Base-by-base conservation (phyloP, 2,888 invertebrate genomes). In the Plebejus melissa region DNA sequence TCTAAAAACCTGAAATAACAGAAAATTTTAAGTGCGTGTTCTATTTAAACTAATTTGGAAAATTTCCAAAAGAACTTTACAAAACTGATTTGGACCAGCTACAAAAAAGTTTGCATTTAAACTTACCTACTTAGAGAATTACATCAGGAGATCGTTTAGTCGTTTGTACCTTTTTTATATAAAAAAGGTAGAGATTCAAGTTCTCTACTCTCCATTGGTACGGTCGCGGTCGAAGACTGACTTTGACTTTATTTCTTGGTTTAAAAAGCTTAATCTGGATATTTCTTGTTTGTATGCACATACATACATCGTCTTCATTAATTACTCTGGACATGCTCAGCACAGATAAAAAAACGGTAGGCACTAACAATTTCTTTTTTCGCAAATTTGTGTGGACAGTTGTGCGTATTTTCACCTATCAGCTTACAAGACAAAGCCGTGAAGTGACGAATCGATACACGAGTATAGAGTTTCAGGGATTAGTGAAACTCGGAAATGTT, bases 381-480 rank as follows among this genome's bases (percentile, higher is more conserved):
- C 28, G 65, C 65, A 28, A 32, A 11, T 13, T 32, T 11, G 13
- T 16, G 2, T 32, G 65, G 32, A 1, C 13, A 4, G 13, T 65
- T 36, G 32, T 65, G 13, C 32, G 32, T 65, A 36, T 65, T 65
- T 65, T 1, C 3, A 5, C 5, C 13, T 13, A 65, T 32, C 32
- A 32, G 65, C 32, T 32, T 65, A 65, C 5, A 65, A 32, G 65
- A 36, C 16, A 65, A 4, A 13, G 65, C 60, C 60, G 60, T 4
- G 1, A 65, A 65, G 65, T 65, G 32, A 65, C 65, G 13, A 13
- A 65, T 65, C 65, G 65, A 65, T 65, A 65, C 32, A 32, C 65
- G 32, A 16, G 65, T 36, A 36, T 65, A 32, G 32, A 65, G 65
- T 65, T 65, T 65, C 36, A 65, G 32, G 65, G 65, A 32, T 65